Base-by-base conservation (phyloP, 2,797 vertebrate genomes). In the Amniataba percoides region DNA sequence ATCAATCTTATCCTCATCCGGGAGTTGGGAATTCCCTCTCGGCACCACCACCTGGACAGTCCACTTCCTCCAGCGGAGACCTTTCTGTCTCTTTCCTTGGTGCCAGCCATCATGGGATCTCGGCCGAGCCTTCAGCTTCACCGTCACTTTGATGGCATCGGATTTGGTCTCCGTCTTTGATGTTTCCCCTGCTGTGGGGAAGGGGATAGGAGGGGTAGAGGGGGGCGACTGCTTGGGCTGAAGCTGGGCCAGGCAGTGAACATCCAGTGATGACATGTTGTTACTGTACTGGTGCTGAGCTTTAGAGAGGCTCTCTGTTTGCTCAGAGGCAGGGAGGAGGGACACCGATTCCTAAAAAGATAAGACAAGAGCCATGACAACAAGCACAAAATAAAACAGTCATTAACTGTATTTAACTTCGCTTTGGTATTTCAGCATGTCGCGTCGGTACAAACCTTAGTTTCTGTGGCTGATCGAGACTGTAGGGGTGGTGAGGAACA, bases 41-140 rank as follows among this genome's bases (percentile, higher is more conserved):
- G 96, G 96, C 52, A 97, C 90, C 60, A 97, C 92, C 14, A 99
- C 94, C 82, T 99, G 98, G 63, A 99, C 88, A n/a, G 94, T 97
- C 98, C 98, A 99, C 87, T 98, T 99, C 84, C 96, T 97, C 98
- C 98, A 99, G 49, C 96, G 97, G 82, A 98, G 95, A 12, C 97
- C 98, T 83, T 96, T 97, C 95, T 97, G 98, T 76, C 96, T 96
- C 87, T 99, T 99, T 39, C 91, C 94, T 6, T 95, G 91, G 40
- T 97, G 97, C 90, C 97, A 96, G 77, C 91, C 80, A 0, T 94
- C 95, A 0, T 96, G 93, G 46, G 96, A 92, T 78, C 97, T 93
- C 0, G 96, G 94, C 58, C 96, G 94, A 0, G 97, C 95, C 79
- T 99, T 99, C 56, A 99, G 91, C 89, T 99, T 99, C 82, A 99